Evolutionary conservation across 2,797 vertebrate genomes (phyloP).

Genomic region (Hoplostethus mediterraneus): DNA sequence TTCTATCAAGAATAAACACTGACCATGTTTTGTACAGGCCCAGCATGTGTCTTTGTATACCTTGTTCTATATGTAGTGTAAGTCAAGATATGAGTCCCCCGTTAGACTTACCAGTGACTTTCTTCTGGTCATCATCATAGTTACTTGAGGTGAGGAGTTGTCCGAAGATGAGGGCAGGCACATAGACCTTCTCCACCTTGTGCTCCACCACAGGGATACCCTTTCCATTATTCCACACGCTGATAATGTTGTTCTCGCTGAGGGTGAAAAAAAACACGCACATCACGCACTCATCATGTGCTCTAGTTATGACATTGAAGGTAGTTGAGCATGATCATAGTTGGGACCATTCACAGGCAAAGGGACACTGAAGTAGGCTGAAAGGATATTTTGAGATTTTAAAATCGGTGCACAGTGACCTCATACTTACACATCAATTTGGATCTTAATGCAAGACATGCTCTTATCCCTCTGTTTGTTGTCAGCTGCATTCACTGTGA

Average conservation of each 20-base stretch:
- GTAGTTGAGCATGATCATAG: background rate
- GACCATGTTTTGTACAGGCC: too few relatives aligned
- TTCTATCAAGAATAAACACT: background rate
- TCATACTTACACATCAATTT: constrained; percentile 93
- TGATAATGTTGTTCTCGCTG: constrained; percentile 96
- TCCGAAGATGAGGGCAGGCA: constrained; percentile 97
- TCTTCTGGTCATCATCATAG: constrained; percentile 96
- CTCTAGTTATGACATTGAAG: background rate
- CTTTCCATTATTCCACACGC: constrained; percentile 98
- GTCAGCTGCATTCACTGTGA: constrained; percentile 95
- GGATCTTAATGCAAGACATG: constrained; percentile 96
- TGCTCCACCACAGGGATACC: constrained; percentile 98
- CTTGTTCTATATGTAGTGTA: too few relatives aligned
- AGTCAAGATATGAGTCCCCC: background rate
- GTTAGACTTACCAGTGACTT: constrained; percentile 92
- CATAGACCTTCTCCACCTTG: constrained; percentile 97
- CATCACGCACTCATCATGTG: background rate
- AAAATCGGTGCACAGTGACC: background rate
- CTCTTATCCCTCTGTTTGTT: constrained; percentile 97
- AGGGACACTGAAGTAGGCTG: background rate
- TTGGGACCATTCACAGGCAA: background rate
- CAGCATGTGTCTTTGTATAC: too few relatives aligned
- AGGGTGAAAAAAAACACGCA: constrained; percentile 4
- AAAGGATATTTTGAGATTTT: constrained; percentile 5
- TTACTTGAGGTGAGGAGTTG: constrained; percentile 99